phyloP scores from a whole-genome alignment of 1,140 invertebrate genomes.

The Pristionchus pacificus region DNA sequence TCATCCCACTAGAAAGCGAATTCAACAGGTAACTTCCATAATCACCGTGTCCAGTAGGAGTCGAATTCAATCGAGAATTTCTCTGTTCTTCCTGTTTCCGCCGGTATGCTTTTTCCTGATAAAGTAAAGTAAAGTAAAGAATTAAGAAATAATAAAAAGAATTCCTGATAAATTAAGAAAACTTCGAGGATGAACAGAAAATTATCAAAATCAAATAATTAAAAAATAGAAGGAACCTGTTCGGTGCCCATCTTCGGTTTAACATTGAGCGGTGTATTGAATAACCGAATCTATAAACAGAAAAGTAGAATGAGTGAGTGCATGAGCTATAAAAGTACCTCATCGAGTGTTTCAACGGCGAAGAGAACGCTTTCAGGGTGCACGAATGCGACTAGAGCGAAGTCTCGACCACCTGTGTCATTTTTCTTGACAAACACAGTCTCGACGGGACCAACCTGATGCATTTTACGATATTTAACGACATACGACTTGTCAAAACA shows the following conservation, averaged over 20 bases:
- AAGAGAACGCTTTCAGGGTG: neutral
- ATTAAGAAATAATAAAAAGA: too few species aligned
- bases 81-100: neutral
- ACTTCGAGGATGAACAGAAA: neutral
- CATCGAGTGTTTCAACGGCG: neutral
- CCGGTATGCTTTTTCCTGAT: neutral
- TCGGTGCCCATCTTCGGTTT: neutral
- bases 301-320: neutral
- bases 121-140: too few species aligned
- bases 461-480: neutral
- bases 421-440: neutral
- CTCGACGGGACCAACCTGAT: neutral
- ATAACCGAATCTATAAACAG: neutral
- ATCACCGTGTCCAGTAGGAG: too few species aligned
- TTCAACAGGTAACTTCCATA: too few species aligned
- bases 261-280: neutral
- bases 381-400: neutral
- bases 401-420: neutral
- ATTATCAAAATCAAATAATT: neutral
- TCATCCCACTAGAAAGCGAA: too few species aligned
- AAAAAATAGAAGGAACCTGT: neutral
- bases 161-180: too few species aligned
- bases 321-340: neutral
- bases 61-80: neutral
- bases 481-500: neutral